Conservation (phyloP, 2,888 invertebrate genomes). For the Lasioglossum marginatum region DNA sequence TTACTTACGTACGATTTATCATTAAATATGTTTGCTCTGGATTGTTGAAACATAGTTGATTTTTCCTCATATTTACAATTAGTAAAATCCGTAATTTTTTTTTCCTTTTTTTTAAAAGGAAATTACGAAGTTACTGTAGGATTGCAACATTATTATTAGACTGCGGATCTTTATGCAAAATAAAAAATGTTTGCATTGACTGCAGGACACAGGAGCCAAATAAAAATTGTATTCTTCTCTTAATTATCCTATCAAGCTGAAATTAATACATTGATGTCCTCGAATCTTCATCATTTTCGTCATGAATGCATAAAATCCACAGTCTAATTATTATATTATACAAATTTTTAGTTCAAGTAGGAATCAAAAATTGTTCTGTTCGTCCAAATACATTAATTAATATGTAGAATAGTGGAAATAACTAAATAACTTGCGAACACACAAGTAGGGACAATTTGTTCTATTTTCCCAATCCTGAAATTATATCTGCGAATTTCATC, state of each 20-base stretch:
- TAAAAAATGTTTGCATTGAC: too few species aligned
- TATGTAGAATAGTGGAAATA: background rate
- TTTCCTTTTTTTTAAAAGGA: too few species aligned
- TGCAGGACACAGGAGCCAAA: too few species aligned
- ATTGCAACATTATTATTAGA: background rate
- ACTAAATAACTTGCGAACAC: too few species aligned
- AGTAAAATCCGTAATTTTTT: too few species aligned
- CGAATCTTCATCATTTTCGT: too few species aligned
- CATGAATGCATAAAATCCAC: too few species aligned
- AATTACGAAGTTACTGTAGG: background rate
- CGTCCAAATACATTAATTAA: background rate
- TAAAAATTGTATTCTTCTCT: too few species aligned
- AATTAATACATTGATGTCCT: too few species aligned
- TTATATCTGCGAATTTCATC: constrained; percentile 32
- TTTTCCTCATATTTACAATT: background rate
- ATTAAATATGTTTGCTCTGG: background rate
- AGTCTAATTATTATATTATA: background rate
- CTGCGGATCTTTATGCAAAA: too few species aligned
- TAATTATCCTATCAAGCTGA: too few species aligned
- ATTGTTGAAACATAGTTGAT: background rate
- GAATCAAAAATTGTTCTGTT: background rate
- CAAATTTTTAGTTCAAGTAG: background rate
- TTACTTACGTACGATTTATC: background rate
- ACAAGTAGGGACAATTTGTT: background rate
- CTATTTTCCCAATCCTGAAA: background rate